phyloP scores from a whole-genome alignment of 1,140 invertebrate genomes.

The Drosophila lowei region DNA sequence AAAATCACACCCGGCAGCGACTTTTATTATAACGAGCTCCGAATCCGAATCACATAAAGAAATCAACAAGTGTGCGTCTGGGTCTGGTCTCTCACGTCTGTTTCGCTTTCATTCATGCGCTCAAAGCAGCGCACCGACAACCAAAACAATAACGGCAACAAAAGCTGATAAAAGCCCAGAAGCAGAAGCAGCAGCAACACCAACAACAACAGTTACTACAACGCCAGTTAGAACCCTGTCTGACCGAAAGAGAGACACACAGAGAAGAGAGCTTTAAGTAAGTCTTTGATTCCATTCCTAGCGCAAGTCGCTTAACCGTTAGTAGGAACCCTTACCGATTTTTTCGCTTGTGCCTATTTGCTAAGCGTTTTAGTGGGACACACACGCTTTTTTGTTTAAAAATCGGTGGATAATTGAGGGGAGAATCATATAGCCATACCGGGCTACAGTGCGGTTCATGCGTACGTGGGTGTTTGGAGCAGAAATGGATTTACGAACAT shows the following conservation, averaged over 20 bases:
- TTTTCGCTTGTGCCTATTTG: constrained; percentile 40
- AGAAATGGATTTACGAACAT: no score
- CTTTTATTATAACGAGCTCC: constrained; percentile 51
- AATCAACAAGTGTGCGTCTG: constrained; percentile 76
- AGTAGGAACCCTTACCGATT: constrained; percentile 1
- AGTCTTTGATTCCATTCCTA: constrained; percentile 25
- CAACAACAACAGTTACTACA: constrained; percentile 36
- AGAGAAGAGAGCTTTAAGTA: constrained; percentile 36
- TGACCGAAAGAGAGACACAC: constrained; percentile 12
- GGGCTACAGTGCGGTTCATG: constrained; percentile 19
- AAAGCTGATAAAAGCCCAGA: constrained; percentile 46
- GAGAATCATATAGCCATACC: no score
- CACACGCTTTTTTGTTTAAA: constrained; percentile 42
- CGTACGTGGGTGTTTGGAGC: neutral
- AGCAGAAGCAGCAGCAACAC: constrained; percentile 13
- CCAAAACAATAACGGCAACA: constrained; percentile 31
- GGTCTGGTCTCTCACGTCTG: constrained; percentile 35
- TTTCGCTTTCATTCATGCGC: constrained; percentile 76
- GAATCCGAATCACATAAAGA: constrained; percentile 51
- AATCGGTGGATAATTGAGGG: neutral
- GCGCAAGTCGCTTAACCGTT: constrained; percentile 20
- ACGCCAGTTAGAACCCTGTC: constrained; percentile 30
- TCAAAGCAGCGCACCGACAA: constrained; percentile 21
- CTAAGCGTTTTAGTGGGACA: constrained; percentile 42
- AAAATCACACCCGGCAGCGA: constrained; percentile 36